Conservation (phyloP, 2,113 vertebrate genomes). For the Cephalopholis sonnerati region DNA sequence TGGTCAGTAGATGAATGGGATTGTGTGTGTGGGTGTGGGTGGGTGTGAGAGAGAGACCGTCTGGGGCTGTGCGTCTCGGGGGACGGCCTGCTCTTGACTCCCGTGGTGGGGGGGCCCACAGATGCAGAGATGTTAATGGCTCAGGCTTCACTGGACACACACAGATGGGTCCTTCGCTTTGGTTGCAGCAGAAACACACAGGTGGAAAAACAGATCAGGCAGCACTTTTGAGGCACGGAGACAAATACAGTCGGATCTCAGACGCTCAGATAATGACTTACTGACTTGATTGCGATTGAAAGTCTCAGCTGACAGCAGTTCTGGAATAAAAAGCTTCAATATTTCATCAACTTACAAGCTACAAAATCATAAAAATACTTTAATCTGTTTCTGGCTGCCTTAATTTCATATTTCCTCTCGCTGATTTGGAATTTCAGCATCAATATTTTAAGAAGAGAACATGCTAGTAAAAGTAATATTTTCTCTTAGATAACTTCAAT, state of each 20-base stretch:
- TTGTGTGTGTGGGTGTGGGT: not conserved
- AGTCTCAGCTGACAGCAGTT: not conserved
- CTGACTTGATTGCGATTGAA: not conserved
- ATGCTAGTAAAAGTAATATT: not conserved
- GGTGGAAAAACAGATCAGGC: conserved; percentile 37
- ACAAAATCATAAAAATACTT: not conserved
- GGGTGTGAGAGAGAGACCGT: conserved; percentile 6
- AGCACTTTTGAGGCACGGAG: not conserved
- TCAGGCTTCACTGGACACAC: conserved; percentile 69
- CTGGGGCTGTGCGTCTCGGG: conserved; percentile 43
- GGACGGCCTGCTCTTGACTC: conserved; percentile 40
- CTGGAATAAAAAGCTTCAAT: not conserved
- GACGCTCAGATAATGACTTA: not conserved
- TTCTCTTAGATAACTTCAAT: not conserved
- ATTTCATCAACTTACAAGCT: not conserved
- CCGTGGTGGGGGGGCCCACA: conserved; percentile 38
- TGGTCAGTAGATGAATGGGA: conserved; percentile 31
- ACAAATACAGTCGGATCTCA: not conserved
- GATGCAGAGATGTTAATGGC: conserved; percentile 68
- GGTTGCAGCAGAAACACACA: conserved; percentile 35
- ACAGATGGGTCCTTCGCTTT: conserved; percentile 69
- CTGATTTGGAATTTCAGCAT: conserved; percentile 11
- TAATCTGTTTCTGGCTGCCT: not conserved
- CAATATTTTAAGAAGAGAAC: conserved; percentile 6
- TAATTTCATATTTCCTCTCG: not conserved